phyloP scores from a whole-genome alignment of 2,113 vertebrate genomes.

The Cyprinodon brontotheroides region DNA sequence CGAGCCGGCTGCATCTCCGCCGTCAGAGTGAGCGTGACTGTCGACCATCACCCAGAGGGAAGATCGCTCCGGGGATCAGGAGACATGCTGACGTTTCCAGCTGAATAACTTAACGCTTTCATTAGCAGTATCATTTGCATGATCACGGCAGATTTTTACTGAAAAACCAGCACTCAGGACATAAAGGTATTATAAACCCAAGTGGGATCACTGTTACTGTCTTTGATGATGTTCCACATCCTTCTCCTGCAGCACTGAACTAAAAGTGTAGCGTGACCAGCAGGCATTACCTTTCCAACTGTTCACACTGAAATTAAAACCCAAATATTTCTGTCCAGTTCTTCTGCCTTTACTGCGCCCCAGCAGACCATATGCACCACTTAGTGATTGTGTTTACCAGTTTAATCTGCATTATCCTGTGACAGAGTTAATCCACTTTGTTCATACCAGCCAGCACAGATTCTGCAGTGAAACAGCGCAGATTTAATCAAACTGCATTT shows the following conservation, averaged over 20 bases:
- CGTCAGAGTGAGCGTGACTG: conserved; percentile 55
- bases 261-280: background rate
- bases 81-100: conserved; percentile 73
- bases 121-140: conserved; percentile 67
- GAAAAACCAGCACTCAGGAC: conserved; percentile 18
- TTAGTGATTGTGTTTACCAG: conserved; percentile 73
- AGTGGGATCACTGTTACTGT: background rate
- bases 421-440: conserved; percentile 78
- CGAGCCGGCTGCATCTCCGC: conserved; percentile 63
- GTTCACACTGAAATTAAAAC: conserved; percentile 19
- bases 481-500: conserved; percentile 77
- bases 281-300: conserved; percentile 12
- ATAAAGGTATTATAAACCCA: conserved; percentile 20
- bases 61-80: conserved; percentile 72
- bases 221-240: background rate
- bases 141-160: conserved; percentile 44
- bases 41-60: conserved; percentile 52
- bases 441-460: conserved; percentile 69
- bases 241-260: conserved; percentile 12
- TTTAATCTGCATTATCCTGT: conserved; percentile 76
- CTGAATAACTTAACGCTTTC: conserved; percentile 68
- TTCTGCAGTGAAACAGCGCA: conserved; percentile 72
- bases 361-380: conserved; percentile 60
- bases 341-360: conserved; percentile 28
- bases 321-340: conserved; percentile 22